Evolutionary conservation across 2,888 invertebrate genomes (phyloP).

Genomic region (Drosophila merina): DNA sequence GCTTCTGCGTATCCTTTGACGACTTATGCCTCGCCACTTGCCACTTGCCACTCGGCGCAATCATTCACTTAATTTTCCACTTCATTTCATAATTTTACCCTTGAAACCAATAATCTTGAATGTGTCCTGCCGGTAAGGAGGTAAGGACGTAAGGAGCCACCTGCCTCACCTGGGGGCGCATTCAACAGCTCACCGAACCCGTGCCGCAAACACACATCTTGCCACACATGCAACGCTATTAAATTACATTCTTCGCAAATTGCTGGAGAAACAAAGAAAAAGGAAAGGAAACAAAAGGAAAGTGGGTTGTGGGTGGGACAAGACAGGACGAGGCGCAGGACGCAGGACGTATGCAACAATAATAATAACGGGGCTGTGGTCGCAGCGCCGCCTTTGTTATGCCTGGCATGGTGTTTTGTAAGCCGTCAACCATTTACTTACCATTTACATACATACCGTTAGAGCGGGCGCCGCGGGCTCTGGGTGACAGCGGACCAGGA

Average conservation of each 20-base stretch:
- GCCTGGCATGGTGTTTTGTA: constrained; percentile 47
- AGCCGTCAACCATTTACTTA: constrained; percentile 65
- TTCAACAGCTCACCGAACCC: constrained; percentile 61
- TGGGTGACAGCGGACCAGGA: no score
- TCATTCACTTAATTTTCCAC: constrained; percentile 51
- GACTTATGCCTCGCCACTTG: constrained; percentile 7
- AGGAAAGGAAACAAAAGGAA: constrained; percentile 37
- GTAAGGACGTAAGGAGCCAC: no score
- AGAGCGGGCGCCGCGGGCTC: constrained; percentile 31
- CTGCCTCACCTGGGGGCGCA: constrained; percentile 62
- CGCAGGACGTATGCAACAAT: constrained; percentile 59
- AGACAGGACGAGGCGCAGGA: constrained; percentile 1
- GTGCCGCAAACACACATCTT: constrained; percentile 12
- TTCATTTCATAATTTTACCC: constrained; percentile 51
- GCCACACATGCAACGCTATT: constrained; percentile 52
- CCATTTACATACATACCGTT: constrained; percentile 74
- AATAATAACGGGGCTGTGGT: constrained; percentile 73
- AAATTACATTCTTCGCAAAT: constrained; percentile 72
- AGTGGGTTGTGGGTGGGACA: constrained; percentile 11
- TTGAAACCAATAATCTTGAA: constrained; percentile 51
- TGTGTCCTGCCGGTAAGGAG: constrained; percentile 13
- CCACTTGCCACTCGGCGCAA: constrained; percentile 39
- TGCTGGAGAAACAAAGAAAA: constrained; percentile 70
- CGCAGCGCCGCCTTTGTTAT: constrained; percentile 43
- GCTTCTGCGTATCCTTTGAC: not conserved